Evolutionary conservation across 2,797 vertebrate species (phyloP).

Genomic region (Phrynocephalus vlangalii): DNA sequence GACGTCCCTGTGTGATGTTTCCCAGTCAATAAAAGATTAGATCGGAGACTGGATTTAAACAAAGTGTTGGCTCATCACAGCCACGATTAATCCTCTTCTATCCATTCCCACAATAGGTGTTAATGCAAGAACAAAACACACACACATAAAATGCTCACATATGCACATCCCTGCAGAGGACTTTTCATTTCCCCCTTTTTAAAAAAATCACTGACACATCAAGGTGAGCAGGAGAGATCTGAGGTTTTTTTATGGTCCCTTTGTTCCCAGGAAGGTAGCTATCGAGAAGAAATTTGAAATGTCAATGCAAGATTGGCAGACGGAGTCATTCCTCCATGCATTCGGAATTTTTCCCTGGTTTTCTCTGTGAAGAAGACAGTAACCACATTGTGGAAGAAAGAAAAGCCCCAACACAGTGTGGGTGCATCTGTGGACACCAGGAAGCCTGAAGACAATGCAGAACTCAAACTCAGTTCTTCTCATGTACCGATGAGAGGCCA

Average conservation of each 20-base stretch:
- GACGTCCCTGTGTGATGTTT: constrained; percentile 63
- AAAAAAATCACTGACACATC: neutral
- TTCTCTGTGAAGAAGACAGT: neutral
- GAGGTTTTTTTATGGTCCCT: neutral
- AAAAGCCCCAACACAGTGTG: neutral
- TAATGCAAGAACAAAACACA: constrained; percentile 33
- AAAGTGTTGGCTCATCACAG: constrained; percentile 49
- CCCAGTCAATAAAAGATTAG: constrained; percentile 77
- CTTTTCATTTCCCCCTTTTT: constrained; percentile 11
- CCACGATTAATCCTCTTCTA: constrained; percentile 65
- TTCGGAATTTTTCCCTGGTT: neutral
- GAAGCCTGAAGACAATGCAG: neutral
- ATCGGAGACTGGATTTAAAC: constrained; percentile 66
- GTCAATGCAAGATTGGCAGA: neutral
- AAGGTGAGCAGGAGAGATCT: constrained; percentile 28
- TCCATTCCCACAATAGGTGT: constrained; percentile 65
- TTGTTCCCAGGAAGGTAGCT: constrained; percentile 41
- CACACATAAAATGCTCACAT: neutral
- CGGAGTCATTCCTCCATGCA: neutral
- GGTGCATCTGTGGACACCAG: neutral
- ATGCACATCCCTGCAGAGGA: constrained; percentile 8
- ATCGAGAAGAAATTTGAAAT: neutral
- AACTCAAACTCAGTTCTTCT: neutral
- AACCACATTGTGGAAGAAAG: neutral
- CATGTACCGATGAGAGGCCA: neutral